These are phyloP conservation scores for Plebejus anna DNA, from an alignment of 2,888 invertebrate genomes.

Conservation along the genomic window DNA sequence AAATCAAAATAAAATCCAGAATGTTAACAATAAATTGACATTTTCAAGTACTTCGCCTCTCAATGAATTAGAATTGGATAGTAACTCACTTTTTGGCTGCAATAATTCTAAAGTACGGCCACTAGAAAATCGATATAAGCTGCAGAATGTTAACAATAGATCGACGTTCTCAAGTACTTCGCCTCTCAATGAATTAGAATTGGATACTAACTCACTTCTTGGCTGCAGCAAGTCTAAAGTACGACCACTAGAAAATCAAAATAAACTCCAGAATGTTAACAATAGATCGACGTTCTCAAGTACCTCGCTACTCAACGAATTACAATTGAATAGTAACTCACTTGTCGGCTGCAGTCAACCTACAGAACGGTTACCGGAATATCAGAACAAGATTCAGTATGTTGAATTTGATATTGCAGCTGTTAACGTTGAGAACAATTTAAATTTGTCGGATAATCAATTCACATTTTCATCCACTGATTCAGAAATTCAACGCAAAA, in stretches of 20 bases:
- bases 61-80: too few relatives aligned
- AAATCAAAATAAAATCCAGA: background rate
- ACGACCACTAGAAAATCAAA: background rate
- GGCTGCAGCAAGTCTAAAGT: background rate
- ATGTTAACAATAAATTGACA: background rate
- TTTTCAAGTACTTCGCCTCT: too few relatives aligned
- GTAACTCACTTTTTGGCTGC: background rate
- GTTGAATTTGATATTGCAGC: background rate
- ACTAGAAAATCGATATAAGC: background rate
- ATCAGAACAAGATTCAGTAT: background rate
- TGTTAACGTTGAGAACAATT: background rate
- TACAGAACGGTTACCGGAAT: background rate
- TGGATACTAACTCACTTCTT: background rate
- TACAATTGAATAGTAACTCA: background rate
- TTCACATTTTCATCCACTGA: conserved; percentile 2
- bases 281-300: background rate
- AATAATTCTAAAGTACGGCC: background rate
- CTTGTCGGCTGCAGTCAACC: background rate
- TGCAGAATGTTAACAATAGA: background rate
- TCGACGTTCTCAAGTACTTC: background rate
- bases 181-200: background rate
- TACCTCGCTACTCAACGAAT: background rate
- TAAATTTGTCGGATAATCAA: background rate
- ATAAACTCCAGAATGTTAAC: background rate
- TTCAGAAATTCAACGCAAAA: background rate